Evolutionary conservation across 1,140 invertebrate species (phyloP).

Genomic region (Episyrphus balteatus): DNA sequence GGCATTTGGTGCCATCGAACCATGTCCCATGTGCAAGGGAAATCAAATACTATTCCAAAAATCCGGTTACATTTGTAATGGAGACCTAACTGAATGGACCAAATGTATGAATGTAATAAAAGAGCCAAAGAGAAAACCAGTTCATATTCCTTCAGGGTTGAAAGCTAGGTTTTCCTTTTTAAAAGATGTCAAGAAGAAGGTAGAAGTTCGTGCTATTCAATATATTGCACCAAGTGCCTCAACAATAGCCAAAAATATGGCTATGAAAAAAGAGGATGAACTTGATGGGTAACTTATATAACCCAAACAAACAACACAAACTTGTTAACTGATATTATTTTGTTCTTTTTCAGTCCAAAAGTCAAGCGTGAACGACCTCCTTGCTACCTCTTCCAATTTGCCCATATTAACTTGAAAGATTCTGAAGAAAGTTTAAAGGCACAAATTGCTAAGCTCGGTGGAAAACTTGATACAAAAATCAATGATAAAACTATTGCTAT

Average conservation of each 20-base stretch:
- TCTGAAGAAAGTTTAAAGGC: slow-evolving; percentile 54
- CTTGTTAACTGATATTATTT: not conserved
- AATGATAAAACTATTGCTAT: slow-evolving; percentile 57
- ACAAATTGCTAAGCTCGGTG: slow-evolving; percentile 63
- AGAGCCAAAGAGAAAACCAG: slow-evolving; percentile 61
- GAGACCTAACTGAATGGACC: slow-evolving; percentile 80
- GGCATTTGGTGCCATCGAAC: slow-evolving; percentile 71
- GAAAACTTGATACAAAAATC: slow-evolving; percentile 55
- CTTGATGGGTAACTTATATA: slow-evolving; percentile 30
- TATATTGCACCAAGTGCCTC: slow-evolving; percentile 40
- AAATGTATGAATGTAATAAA: slow-evolving; percentile 67
- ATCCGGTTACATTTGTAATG: slow-evolving; percentile 68
- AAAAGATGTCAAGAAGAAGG: slow-evolving; percentile 55
- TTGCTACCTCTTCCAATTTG: slow-evolving; percentile 69
- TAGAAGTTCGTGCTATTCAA: slow-evolving; percentile 50
- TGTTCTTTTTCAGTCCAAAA: slow-evolving; percentile 41
- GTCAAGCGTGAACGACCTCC: slow-evolving; percentile 48
- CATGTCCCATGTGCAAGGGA: slow-evolving; percentile 68
- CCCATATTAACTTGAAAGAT: slow-evolving; percentile 51
- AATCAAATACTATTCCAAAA: slow-evolving; percentile 62
- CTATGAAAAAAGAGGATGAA: slow-evolving; percentile 44
- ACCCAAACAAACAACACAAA: slow-evolving; percentile 8
- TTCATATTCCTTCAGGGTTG: slow-evolving; percentile 59
- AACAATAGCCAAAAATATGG: slow-evolving; percentile 28
- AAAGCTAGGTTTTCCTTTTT: slow-evolving; percentile 51